phyloP scores from a whole-genome alignment of 2,797 vertebrate species.

The Sarcoramphus papa region DNA sequence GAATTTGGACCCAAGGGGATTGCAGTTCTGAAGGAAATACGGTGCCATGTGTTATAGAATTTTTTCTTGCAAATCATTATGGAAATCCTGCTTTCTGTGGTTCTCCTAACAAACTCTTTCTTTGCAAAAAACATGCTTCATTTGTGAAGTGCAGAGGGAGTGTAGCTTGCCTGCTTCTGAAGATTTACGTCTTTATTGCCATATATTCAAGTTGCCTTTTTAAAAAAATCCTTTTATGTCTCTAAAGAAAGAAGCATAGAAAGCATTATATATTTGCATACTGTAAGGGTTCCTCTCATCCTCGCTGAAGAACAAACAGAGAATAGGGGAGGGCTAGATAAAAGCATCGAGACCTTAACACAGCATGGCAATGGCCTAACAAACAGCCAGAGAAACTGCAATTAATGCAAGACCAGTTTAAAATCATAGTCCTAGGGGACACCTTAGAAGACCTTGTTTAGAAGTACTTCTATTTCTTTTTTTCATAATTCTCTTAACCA shows the following conservation, averaged over 20 bases:
- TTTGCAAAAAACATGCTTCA: conserved; percentile 50
- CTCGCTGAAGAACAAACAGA: conserved; percentile 62
- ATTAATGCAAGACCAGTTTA: conserved; percentile 60
- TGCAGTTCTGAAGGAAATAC: conserved; percentile 63
- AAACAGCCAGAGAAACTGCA: conserved; percentile 55
- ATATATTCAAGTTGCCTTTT: conserved; percentile 50
- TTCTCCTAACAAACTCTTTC: conserved; percentile 51
- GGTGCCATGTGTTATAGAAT: conserved; percentile 60
- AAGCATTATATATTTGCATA: conserved; percentile 60
- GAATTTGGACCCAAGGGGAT: conserved; percentile 55
- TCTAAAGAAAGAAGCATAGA: conserved; percentile 49
- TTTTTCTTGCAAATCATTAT: conserved; percentile 59
- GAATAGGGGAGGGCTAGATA: conserved; percentile 30
- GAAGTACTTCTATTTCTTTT: conserved; percentile 17
- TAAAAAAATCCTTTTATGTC: conserved; percentile 46
- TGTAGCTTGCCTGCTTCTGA: conserved; percentile 26
- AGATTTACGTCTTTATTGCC: conserved; percentile 48
- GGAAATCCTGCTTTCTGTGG: conserved; percentile 50
- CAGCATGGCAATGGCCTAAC: conserved; percentile 46
- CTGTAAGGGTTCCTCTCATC: conserved; percentile 48
- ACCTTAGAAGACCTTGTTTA: conserved; percentile 32
- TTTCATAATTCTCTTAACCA: conserved; percentile 15
- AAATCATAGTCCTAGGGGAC: conserved; percentile 50
- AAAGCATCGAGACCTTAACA: conserved; percentile 44
- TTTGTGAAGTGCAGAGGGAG: conserved; percentile 58